phyloP scores from a whole-genome alignment of 1,140 invertebrate genomes.

The Drosophila oshimai region DNA sequence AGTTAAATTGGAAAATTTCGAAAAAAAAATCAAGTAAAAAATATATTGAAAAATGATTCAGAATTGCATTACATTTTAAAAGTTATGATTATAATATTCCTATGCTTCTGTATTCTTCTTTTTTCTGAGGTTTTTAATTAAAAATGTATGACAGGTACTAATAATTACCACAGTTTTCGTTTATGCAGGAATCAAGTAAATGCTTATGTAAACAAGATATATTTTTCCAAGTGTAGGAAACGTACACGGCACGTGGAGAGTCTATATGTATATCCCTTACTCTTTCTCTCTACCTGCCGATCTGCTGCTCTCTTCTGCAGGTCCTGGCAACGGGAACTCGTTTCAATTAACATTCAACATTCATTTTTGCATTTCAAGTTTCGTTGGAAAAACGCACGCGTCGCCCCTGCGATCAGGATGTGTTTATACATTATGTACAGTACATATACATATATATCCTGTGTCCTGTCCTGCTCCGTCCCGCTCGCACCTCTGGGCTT shows the following conservation, averaged over 20 bases:
- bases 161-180: no score
- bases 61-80: no score
- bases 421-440: not conserved
- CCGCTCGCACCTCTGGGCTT: slow-evolving; percentile 44
- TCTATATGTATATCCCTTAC: not conserved
- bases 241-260: slow-evolving; percentile 2
- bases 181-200: not conserved
- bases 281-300: not conserved
- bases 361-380: slow-evolving; percentile 71
- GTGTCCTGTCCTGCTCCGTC: slow-evolving; percentile 12
- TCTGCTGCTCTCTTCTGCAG: slow-evolving; percentile 1
- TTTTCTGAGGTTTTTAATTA: no score
- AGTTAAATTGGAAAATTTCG: no score
- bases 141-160: no score
- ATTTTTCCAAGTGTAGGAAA: not conserved
- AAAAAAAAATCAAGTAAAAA: no score
- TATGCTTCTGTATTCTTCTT: no score
- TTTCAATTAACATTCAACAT: slow-evolving; percentile 70
- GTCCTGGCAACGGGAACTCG: slow-evolving; percentile 60
- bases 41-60: not conserved
- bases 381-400: slow-evolving; percentile 55
- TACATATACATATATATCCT: slow-evolving; percentile 3
- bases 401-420: not conserved
- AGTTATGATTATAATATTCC: no score
- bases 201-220: not conserved